A percentile compares a stretch with the other conserved stretches of the same genome.
phyloP scores from a whole-genome alignment of 2,888 invertebrate genomes.

The Nemoura dubitans region DNA sequence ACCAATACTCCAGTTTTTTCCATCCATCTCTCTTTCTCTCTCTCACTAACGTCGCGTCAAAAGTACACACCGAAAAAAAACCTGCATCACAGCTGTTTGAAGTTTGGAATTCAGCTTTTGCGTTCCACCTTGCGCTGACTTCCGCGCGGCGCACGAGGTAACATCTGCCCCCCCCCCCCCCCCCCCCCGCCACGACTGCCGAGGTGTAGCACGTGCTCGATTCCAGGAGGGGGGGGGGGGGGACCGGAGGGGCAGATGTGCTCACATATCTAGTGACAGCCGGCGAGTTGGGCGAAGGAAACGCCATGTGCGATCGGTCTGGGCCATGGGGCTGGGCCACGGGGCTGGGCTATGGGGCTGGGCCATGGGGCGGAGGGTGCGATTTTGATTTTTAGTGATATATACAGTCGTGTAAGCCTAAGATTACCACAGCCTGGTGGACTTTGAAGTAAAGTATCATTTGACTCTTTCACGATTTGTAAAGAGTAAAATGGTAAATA shows the following conservation, averaged over 20 bases:
- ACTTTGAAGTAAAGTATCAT: no score
- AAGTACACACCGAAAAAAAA: not conserved
- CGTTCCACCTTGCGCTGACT: not conserved
- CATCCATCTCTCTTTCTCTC: not conserved
- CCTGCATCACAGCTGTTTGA: not conserved
- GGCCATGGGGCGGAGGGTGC: not conserved
- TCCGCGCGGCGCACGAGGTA: not conserved
- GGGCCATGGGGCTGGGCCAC: not conserved
- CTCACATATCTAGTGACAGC: not conserved
- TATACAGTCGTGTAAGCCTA: no score
- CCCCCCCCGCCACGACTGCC: not conserved
- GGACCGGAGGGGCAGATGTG: slow-evolving; percentile 14
- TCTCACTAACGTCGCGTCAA: not conserved
- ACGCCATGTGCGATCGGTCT: not conserved
- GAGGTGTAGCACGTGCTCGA: slow-evolving; percentile 19
- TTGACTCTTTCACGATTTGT: no score
- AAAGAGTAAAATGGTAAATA: no score
- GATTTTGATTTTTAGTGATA: not conserved
- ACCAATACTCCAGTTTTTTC: not conserved
- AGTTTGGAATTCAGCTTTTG: not conserved
- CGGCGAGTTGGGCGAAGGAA: not conserved
- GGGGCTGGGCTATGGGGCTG: no score
- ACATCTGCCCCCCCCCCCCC: not conserved
- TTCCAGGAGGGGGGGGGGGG: not conserved
- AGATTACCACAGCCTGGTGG: no score